phyloP scores from a whole-genome alignment of 2,797 vertebrate species.

The Erithacus rubecula region DNA sequence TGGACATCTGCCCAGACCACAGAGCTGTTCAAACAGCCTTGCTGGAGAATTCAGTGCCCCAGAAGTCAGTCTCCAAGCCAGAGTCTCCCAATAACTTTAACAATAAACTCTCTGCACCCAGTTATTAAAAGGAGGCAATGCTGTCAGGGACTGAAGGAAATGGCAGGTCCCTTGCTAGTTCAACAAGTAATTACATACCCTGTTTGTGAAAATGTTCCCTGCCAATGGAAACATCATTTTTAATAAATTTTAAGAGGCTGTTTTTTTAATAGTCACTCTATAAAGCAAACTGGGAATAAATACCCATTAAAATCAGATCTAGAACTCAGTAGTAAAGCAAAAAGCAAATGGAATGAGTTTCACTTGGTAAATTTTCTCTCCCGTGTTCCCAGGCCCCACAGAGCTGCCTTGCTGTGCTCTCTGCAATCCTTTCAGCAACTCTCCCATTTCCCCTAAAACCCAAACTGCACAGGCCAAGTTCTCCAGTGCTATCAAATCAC shows the following conservation, averaged over 20 bases:
- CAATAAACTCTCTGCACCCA: background rate
- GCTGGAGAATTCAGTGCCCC: background rate
- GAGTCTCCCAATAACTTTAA: background rate
- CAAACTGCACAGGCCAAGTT: background rate
- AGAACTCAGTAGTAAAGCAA: background rate
- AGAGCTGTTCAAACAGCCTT: background rate
- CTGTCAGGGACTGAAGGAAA: background rate
- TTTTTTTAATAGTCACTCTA: conserved; percentile 15
- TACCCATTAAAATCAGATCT: background rate
- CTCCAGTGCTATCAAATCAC: background rate
- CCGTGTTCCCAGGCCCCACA: background rate
- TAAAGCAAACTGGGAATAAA: conserved; percentile 26
- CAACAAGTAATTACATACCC: background rate
- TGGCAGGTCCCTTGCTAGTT: background rate
- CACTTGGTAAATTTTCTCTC: background rate
- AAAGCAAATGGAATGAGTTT: background rate
- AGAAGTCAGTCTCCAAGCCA: background rate
- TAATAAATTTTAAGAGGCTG: conserved; percentile 30
- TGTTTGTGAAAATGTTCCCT: background rate
- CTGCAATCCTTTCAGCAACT: background rate
- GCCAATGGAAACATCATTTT: conserved; percentile 28
- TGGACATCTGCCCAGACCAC: background rate
- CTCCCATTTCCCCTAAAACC: background rate
- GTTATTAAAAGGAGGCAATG: background rate
- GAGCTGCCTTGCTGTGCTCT: background rate